These are phyloP conservation scores for Miichthys miiuy DNA, from an alignment of 2,797 vertebrate genomes.

Conservation along the genomic window DNA sequence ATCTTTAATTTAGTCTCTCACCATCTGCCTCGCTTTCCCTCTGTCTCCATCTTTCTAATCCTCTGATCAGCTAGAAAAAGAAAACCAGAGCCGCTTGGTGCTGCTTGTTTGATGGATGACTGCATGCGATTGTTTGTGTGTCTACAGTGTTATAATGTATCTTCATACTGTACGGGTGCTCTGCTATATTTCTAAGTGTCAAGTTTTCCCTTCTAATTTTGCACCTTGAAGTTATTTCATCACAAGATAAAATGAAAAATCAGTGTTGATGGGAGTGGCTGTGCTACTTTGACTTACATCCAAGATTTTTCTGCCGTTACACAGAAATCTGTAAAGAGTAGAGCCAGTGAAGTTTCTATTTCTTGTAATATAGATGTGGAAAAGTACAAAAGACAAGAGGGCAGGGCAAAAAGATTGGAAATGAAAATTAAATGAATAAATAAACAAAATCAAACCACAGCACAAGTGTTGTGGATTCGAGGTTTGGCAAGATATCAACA, in stretches of 20 bases:
- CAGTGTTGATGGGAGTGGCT: not conserved
- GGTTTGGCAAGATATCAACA: not conserved
- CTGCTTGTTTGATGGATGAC: slow-evolving; percentile 35
- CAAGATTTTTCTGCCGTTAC: not conserved
- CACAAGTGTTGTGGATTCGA: not conserved
- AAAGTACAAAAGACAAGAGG: not conserved
- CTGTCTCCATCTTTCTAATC: slow-evolving; percentile 4
- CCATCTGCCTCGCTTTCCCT: not conserved
- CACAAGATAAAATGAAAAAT: not conserved
- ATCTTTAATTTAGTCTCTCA: slow-evolving; percentile 36
- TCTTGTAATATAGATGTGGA: not conserved
- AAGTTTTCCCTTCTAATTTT: slow-evolving; percentile 3
- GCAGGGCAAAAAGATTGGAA: not conserved
- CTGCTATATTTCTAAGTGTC: not conserved
- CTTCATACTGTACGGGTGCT: not conserved
- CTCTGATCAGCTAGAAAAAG: slow-evolving; percentile 26
- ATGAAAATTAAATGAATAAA: not conserved
- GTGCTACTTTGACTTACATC: fast-evolving
- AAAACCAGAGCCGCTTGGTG: slow-evolving; percentile 6
- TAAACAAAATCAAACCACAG: not conserved
- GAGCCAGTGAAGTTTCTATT: not conserved
- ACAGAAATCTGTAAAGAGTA: not conserved
- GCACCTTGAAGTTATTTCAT: not conserved
- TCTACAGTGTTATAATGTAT: slow-evolving; percentile 10
- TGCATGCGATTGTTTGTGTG: slow-evolving; percentile 1